phyloP scores from a whole-genome alignment of 2,797 vertebrate species.

The Tragelaphus oryx region DNA sequence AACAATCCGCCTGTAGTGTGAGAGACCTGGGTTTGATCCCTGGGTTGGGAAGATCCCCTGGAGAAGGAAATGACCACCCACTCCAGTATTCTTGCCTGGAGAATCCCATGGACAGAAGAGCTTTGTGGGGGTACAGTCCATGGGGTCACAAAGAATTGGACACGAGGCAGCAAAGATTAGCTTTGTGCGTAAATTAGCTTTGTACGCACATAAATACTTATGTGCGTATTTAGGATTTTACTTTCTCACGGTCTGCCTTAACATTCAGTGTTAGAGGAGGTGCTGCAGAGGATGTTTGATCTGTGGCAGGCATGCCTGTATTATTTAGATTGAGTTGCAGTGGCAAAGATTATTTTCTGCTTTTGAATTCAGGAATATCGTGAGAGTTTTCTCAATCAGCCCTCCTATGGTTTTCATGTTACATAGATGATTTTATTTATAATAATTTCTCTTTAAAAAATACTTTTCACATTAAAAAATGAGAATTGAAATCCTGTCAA shows the following conservation, averaged over 20 bases:
- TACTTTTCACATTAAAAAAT: not conserved
- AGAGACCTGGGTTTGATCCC: not conserved
- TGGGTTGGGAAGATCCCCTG: not conserved
- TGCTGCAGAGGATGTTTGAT: not conserved
- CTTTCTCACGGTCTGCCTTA: not conserved
- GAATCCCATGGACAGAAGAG: not conserved
- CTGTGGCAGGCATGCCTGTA: not conserved
- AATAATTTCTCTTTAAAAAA: not conserved
- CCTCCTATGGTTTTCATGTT: conserved; percentile 33
- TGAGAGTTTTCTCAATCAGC: not conserved
- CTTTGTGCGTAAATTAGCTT: too few relatives aligned
- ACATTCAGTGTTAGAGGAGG: not conserved
- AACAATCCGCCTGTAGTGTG: not conserved
- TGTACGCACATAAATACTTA: not conserved
- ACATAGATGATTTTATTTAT: not conserved
- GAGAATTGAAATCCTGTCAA: conserved; percentile 28
- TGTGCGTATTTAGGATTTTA: not conserved
- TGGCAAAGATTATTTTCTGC: not conserved
- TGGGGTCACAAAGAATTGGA: not conserved
- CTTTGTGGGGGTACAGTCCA: not conserved
- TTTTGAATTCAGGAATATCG: conserved; percentile 38
- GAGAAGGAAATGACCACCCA: not conserved
- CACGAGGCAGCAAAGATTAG: not conserved
- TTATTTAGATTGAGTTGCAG: not conserved
- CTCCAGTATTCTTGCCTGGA: not conserved